phyloP scores from a whole-genome alignment of 2,797 vertebrate genomes.

The Scyliorhinus canicula region DNA sequence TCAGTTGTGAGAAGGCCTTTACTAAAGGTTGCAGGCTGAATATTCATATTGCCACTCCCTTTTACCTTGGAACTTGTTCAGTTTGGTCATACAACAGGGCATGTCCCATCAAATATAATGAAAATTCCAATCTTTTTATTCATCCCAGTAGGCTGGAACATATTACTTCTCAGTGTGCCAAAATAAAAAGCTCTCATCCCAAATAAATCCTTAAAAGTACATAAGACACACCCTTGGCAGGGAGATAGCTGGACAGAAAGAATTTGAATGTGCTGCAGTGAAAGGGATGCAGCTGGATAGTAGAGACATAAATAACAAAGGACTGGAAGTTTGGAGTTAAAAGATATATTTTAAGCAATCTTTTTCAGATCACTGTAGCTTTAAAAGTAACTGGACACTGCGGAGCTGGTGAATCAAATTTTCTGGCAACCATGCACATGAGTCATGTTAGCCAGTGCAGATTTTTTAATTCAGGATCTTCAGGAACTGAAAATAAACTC shows the following conservation, averaged over 20 bases:
- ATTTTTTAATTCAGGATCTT: not conserved
- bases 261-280: not conserved
- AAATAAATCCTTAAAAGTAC: not conserved
- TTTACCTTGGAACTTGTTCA: not conserved
- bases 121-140: constrained; percentile 8
- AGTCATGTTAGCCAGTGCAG: not conserved
- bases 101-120: not conserved
- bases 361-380: not conserved
- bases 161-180: not conserved
- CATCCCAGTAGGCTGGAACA: not conserved
- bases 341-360: not conserved
- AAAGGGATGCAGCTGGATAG: not conserved
- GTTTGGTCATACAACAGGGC: not conserved
- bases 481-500: not conserved
- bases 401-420: not conserved
- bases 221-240: not conserved
- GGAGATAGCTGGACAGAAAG: not conserved
- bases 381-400: not conserved
- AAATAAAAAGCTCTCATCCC: not conserved
- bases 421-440: not conserved
- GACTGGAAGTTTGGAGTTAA: not conserved
- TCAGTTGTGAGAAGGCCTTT: not conserved
- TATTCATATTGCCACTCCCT: not conserved
- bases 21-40: not conserved
- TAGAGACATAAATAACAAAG: not conserved